Evolutionary conservation across 1,140 invertebrate species (phyloP), one percentile per base, ranked within the genome.

Genomic region (Tigriopus japonicus): DNA sequence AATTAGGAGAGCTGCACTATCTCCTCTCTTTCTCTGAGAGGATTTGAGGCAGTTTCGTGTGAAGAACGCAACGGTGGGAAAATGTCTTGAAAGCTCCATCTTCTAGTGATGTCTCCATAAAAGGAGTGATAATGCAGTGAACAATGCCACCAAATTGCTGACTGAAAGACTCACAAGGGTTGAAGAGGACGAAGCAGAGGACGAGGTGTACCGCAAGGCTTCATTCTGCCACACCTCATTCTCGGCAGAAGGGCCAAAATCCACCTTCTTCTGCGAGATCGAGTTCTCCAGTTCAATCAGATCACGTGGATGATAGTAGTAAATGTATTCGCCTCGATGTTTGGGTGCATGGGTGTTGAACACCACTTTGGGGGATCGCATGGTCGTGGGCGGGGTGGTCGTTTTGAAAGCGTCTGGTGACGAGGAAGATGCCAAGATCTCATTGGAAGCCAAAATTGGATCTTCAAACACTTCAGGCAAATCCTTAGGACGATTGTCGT

Each of bases 261-360:
- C 24, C 15, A 19, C 28, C 41, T 17, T 15, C 41, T 58, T 58
- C n/a, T 42, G 17, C 23, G 23, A 17, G n/a, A 40, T 28, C 24
- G 35, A 41, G 15, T 58, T 40, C 21, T 58, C 55, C 55, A 58
- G 10, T 15, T 58, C 24, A 14, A 58, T 40, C 14, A 58, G 55
- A 42, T 58, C 35, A 15, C 58, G 15, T 6, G 58, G 58, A 15
- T 60, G 43, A 52, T 60, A 60, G 23, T 60, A 60, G 43, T 60
- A 60, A 21, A 60, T 52, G 45, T 52, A 60, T 15, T 60, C 58
- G 19, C 19, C 42, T 13, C 45, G 15, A 35, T 45, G 14, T 6
- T 52, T 35, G n/a, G 58, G 17, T 5, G 24, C 52, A 19, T 35
- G 15, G 52, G 15, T 23, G 24, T 35, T 35, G 19, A 21, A 54